Conservation (phyloP, 2,888 invertebrate species). For the Agrochola lychnidis region DNA sequence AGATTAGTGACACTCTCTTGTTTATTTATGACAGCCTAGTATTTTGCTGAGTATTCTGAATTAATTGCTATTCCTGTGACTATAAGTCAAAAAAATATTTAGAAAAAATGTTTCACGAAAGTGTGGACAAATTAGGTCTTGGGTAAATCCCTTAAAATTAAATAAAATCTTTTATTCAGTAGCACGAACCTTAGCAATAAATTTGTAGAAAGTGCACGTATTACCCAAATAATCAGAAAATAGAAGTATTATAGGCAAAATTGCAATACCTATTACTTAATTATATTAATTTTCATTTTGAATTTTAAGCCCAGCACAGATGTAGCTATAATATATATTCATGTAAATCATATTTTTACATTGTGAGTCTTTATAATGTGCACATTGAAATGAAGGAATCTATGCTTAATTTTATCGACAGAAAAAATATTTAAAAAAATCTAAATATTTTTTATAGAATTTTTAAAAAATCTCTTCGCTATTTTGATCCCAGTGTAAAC, state of each 20-base stretch:
- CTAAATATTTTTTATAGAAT: too few relatives aligned
- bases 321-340: too few relatives aligned
- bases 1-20: constrained; percentile 22
- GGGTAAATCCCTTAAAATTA: background rate
- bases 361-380: too few relatives aligned
- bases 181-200: background rate
- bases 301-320: background rate
- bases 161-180: background rate
- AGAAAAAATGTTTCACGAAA: background rate
- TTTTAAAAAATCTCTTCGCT: too few relatives aligned
- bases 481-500: too few relatives aligned
- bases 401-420: too few relatives aligned
- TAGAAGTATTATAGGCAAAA: background rate
- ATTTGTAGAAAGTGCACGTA: constrained; percentile 1
- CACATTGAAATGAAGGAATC: too few relatives aligned
- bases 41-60: background rate
- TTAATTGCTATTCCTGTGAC: background rate
- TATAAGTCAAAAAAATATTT: background rate
- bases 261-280: background rate
- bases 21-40: constrained; percentile 38
- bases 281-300: background rate
- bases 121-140: background rate
- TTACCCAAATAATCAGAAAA: background rate
- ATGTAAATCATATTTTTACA: too few relatives aligned
- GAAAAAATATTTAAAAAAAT: too few relatives aligned